A percentile compares a stretch with the other conserved stretches of the same genome.
Conservation (phyloP, 2,113 vertebrate species). For the Thomomys bottae region DNA sequence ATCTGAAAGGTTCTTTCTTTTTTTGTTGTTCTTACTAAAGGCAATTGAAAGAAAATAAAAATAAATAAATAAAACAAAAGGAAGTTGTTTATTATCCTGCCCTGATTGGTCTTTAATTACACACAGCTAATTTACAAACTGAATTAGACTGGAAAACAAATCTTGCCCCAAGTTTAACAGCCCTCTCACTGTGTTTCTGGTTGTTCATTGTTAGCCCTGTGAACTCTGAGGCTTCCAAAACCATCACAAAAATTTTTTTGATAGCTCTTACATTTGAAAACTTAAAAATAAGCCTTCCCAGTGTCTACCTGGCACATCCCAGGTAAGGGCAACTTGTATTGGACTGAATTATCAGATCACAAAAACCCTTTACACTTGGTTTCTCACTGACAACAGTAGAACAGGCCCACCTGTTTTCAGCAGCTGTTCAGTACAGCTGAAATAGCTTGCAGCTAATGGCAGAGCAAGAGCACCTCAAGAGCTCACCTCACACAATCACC, state of each 20-base stretch:
- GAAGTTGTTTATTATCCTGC: not conserved
- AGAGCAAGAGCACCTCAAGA: not conserved
- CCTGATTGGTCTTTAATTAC: not conserved
- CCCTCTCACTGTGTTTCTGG: not conserved
- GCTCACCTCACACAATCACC: too few species aligned
- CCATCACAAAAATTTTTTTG: not conserved
- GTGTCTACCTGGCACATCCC: too few species aligned
- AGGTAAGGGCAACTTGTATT: not conserved
- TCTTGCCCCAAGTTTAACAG: not conserved
- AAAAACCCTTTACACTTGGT: not conserved
- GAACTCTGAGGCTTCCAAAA: conserved; percentile 37
- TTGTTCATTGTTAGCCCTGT: not conserved
- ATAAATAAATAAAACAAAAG: not conserved
- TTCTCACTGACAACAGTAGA: not conserved
- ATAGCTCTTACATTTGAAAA: conserved; percentile 9
- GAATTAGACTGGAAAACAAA: conserved; percentile 16
- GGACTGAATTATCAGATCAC: not conserved
- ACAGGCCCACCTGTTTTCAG: conserved; percentile 34
- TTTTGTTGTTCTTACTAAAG: not conserved
- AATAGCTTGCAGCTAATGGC: not conserved
- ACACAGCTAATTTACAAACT: not conserved
- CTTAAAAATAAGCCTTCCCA: not conserved
- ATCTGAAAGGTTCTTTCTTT: not conserved
- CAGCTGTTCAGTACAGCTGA: not conserved
- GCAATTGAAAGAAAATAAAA: conserved; percentile 37